Conservation (phyloP, 37 sponge, comb jelly and placozoan species). For the Haliclona indistincta region DNA sequence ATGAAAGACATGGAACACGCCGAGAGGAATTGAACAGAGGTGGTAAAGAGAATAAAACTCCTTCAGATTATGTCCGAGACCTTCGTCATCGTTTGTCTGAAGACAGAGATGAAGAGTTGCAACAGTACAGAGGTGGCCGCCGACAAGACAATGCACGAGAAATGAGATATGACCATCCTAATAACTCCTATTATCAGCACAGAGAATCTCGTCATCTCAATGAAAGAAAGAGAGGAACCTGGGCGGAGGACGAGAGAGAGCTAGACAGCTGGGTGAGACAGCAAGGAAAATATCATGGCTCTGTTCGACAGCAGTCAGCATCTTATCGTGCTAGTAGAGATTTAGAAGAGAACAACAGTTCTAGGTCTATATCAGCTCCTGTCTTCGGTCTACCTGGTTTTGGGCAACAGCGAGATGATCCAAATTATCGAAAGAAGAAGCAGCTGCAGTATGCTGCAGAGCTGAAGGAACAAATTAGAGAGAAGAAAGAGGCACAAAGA, state of each 20-base stretch:
- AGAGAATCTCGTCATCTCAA: too few relatives aligned
- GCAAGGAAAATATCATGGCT: neutral
- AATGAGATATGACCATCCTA: neutral
- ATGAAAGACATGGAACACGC: neutral
- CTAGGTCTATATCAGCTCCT: constrained; percentile 58
- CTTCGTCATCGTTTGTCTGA: constrained; percentile 30
- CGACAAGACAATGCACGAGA: neutral
- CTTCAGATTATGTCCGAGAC: constrained; percentile 33
- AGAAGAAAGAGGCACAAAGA: constrained; percentile 11
- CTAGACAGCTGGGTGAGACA: constrained; percentile 44
- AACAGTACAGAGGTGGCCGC: neutral
- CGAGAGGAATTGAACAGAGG: neutral
- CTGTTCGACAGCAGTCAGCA: neutral
- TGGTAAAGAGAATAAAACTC: neutral
- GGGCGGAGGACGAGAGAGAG: constrained; percentile 64
- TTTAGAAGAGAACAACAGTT: too few relatives aligned
- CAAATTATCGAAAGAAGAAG: constrained; percentile 26
- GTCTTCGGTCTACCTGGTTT: neutral
- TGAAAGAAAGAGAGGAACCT: too few relatives aligned
- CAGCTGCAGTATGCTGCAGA: constrained; percentile 64
- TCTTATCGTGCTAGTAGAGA: neutral
- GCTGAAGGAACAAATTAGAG: constrained; percentile 56
- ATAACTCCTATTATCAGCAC: neutral
- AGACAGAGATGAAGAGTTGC: constrained; percentile 43
- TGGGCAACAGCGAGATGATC: constrained; percentile 6